Base-by-base conservation (phyloP, 2,113 vertebrate genomes). In the Zapus hudsonius region DNA sequence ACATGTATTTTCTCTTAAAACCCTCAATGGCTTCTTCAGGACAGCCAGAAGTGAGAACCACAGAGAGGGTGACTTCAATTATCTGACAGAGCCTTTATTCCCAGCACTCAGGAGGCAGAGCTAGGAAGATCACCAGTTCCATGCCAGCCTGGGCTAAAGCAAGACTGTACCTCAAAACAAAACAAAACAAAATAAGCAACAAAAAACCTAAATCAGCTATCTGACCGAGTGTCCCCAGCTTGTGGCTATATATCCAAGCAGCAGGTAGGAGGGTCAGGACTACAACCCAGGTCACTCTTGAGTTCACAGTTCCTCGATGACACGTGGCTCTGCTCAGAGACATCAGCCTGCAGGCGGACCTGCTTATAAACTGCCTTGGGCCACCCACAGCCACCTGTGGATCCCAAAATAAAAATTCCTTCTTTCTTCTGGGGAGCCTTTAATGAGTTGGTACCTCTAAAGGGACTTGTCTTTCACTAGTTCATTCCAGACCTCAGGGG, bases 301-400 rank as follows among this genome's bases (percentile, higher is more conserved):
- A 84, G 20, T 72, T 73, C 19, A 23, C 27, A 82, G 2, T 20
- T 12, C 7, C 64, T 86, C 29, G 40, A 22, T 11, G 11, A 29
- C 15, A 66, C 0, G 0, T 8, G 6, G 22, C 2, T 74, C 17
- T 11, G 2, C 17, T 36, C 57, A 33, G 4, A 36, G n/a, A 86
- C 17, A 10, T 42, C 33, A 70, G 47, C 13, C 0, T 76, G n/a
- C 64, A 27, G 31, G 7, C 5, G 2, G 44, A 1, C 31, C 42
- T 63, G 10, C 31, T 63, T 33, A 11, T 19, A n/a, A 23, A 40
- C 5, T 29, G 5, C 47, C 44, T 9, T 61, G 36, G 38, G 33
- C 29, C 47, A 74, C 1, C 13, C 27, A 36, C 40, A 69, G 1
- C 13, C 31, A 36, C 3, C 0, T 15, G 17, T 88, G 25, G 19